phyloP scores from a whole-genome alignment of 2,113 vertebrate species.

The Apteryx owenii region DNA sequence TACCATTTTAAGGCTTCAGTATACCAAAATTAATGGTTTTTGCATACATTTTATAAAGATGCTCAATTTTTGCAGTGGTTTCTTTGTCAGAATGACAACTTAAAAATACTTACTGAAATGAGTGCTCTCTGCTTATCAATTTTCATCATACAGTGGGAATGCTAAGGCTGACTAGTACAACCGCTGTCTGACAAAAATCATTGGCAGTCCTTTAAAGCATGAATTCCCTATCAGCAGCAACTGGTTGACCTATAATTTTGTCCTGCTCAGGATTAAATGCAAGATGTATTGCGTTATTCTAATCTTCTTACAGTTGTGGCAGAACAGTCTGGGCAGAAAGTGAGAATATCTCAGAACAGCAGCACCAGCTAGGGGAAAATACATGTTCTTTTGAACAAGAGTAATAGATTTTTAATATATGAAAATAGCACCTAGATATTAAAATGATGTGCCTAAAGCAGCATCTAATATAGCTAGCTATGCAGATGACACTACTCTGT shows the following conservation, averaged over 20 bases:
- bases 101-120: neutral
- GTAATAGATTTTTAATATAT: neutral
- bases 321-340: neutral
- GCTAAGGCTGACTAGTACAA: neutral
- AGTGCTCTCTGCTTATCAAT: neutral
- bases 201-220: neutral
- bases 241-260: neutral
- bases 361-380: neutral
- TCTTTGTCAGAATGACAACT: neutral
- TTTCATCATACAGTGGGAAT: neutral
- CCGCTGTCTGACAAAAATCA: neutral
- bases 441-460: neutral
- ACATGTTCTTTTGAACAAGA: neutral
- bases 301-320: neutral
- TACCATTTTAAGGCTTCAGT: neutral
- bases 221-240: neutral
- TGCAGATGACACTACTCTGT: neutral
- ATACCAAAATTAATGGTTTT: neutral
- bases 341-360: neutral
- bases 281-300: neutral
- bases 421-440: neutral
- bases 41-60: neutral
- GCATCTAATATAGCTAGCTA: neutral
- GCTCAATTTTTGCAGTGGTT: neutral
- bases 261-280: neutral